phyloP scores from a whole-genome alignment of 1,140 invertebrate species.

The Mycetomoellerius zeteki region DNA sequence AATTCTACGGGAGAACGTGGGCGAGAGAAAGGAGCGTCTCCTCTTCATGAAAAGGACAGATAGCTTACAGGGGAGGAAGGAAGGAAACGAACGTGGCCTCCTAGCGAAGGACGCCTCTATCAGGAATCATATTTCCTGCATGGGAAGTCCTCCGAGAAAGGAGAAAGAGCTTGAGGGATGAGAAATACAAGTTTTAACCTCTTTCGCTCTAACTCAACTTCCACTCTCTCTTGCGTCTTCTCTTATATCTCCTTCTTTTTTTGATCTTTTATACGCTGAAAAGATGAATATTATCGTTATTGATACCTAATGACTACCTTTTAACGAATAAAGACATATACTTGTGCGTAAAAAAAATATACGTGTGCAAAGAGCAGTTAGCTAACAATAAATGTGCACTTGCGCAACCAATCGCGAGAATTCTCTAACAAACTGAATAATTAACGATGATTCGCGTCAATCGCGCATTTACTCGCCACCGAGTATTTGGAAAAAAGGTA shows the following conservation, averaged over 20 bases:
- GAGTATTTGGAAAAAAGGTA: background rate
- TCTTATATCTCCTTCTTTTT: conserved; percentile 20
- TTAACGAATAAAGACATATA: background rate
- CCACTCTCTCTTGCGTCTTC: background rate
- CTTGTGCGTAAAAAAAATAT: background rate
- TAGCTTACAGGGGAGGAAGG: conserved; percentile 24
- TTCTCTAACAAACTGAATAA: background rate
- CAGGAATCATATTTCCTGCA: conserved; percentile 82
- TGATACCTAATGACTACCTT: background rate
- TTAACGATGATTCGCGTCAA: background rate
- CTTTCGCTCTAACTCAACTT: background rate
- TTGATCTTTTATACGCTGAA: background rate
- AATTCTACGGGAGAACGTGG: conserved; percentile 9
- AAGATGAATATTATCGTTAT: background rate
- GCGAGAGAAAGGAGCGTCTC: background rate
- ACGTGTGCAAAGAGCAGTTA: background rate
- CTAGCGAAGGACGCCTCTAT: conserved; percentile 76
- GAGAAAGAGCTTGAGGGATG: background rate
- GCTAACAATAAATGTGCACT: background rate
- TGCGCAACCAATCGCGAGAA: background rate
- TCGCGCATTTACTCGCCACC: background rate
- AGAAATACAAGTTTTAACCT: conserved; percentile 32
- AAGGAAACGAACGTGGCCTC: conserved; percentile 27
- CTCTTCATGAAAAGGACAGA: background rate
- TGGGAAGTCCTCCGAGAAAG: conserved; percentile 67